phyloP scores from a whole-genome alignment of 2,797 vertebrate genomes.

The Darevskia mixta region DNA sequence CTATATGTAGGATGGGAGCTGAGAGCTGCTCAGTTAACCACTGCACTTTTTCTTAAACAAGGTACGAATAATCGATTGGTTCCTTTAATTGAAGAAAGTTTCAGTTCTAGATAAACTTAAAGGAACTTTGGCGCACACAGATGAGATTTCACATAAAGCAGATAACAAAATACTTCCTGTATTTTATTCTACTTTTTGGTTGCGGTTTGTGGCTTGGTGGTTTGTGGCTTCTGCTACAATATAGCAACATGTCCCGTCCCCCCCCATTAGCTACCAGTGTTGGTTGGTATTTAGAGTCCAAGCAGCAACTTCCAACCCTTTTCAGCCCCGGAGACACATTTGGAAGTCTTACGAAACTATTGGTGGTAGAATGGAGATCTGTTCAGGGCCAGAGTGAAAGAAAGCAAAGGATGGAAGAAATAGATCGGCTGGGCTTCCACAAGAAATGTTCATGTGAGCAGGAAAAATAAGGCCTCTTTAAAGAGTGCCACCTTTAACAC shows the following conservation, averaged over 20 bases:
- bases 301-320: no score
- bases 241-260: not conserved
- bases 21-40: not conserved
- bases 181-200: not conserved
- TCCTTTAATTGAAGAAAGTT: not conserved
- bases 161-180: conserved; percentile 4
- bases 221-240: not conserved
- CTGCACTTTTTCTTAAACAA: not conserved
- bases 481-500: no score
- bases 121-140: not conserved
- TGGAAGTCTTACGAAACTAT: no score
- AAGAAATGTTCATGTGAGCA: no score
- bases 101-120: not conserved
- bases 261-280: not conserved
- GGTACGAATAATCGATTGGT: not conserved
- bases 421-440: no score
- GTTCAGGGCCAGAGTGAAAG: no score
- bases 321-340: no score
- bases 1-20: not conserved
- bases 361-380: no score
- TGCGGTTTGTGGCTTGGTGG: conserved; percentile 2
- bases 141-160: not conserved
- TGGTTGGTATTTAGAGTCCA: not conserved
- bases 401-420: no score
- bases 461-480: no score